phyloP scores from a whole-genome alignment of 2,888 invertebrate species.

The Alviniconcha strummeri region DNA sequence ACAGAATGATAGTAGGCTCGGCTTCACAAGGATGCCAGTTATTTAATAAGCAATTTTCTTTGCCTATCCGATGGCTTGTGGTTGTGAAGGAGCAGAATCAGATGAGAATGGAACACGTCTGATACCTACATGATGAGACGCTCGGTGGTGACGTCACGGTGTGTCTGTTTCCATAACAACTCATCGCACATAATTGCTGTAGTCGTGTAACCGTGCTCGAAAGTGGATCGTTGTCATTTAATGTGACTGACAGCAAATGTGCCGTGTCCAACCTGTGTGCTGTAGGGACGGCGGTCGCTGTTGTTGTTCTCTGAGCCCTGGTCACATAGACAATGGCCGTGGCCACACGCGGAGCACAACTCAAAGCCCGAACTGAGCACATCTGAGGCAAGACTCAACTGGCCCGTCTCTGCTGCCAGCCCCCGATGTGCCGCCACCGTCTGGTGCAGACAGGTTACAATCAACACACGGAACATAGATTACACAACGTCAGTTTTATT shows the following conservation, averaged over 20 bases:
- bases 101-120: too few relatives aligned
- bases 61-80: too few relatives aligned
- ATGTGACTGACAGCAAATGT: too few relatives aligned
- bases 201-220: too few relatives aligned
- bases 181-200: background rate
- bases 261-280: too few relatives aligned
- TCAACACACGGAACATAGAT: background rate
- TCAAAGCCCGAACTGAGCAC: constrained; percentile 12
- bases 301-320: constrained; percentile 19
- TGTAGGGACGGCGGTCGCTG: background rate
- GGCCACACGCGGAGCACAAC: constrained; percentile 2
- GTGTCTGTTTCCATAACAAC: background rate
- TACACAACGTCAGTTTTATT: background rate
- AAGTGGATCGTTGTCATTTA: too few relatives aligned
- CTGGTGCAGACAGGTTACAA: background rate
- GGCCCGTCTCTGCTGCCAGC: background rate
- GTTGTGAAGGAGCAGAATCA: too few relatives aligned
- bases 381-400: background rate
- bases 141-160: background rate
- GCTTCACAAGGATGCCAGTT: too few relatives aligned
- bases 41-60: too few relatives aligned
- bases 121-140: too few relatives aligned
- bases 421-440: background rate
- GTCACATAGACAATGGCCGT: background rate
- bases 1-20: too few relatives aligned